Evolutionary conservation across 1,140 invertebrate genomes (phyloP).

Genomic region (Tenebrio molitor): DNA sequence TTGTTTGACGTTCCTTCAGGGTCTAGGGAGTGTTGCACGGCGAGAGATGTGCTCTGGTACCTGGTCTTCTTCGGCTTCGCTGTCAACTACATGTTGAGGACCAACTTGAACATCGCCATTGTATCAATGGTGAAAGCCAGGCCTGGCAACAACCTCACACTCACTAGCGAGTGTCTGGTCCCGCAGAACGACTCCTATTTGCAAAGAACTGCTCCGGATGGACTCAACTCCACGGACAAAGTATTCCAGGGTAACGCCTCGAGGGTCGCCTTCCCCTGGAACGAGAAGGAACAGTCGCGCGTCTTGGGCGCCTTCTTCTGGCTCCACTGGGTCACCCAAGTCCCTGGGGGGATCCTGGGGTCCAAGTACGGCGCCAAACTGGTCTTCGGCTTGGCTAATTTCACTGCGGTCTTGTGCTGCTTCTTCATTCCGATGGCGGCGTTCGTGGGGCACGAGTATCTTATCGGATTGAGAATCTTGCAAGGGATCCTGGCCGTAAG

Average conservation of each 20-base stretch:
- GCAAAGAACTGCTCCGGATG: no score
- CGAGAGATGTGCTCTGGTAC: slow-evolving; percentile 72
- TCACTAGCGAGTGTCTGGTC: slow-evolving; percentile 61
- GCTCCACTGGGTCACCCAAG: slow-evolving; percentile 80
- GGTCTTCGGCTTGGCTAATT: slow-evolving; percentile 79
- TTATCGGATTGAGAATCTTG: slow-evolving; percentile 76
- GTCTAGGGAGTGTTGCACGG: slow-evolving; percentile 52
- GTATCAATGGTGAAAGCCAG: slow-evolving; percentile 81
- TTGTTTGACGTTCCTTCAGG: no score
- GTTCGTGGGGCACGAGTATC: slow-evolving; percentile 70
- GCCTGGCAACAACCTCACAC: slow-evolving; percentile 53
- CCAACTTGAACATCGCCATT: slow-evolving; percentile 89
- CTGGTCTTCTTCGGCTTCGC: slow-evolving; percentile 81
- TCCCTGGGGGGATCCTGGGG: slow-evolving; percentile 81
- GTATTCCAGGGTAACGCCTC: no score
- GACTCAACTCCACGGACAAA: no score
- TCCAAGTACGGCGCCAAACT: slow-evolving; percentile 79
- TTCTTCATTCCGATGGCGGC: slow-evolving; percentile 78
- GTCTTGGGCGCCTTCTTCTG: slow-evolving; percentile 82
- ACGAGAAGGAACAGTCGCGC: slow-evolving; percentile 77
- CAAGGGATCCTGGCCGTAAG: slow-evolving; percentile 83
- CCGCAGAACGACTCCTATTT: no score
- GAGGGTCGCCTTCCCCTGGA: slow-evolving; percentile 78
- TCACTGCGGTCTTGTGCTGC: slow-evolving; percentile 77
- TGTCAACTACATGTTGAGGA: slow-evolving; percentile 84